Percentiles rank a stretch among this genome's conserved stretches.
These are phyloP conservation scores for Cyprinodon variegatus DNA, from an alignment of 2,113 vertebrate species.

Conservation along the genomic window DNA sequence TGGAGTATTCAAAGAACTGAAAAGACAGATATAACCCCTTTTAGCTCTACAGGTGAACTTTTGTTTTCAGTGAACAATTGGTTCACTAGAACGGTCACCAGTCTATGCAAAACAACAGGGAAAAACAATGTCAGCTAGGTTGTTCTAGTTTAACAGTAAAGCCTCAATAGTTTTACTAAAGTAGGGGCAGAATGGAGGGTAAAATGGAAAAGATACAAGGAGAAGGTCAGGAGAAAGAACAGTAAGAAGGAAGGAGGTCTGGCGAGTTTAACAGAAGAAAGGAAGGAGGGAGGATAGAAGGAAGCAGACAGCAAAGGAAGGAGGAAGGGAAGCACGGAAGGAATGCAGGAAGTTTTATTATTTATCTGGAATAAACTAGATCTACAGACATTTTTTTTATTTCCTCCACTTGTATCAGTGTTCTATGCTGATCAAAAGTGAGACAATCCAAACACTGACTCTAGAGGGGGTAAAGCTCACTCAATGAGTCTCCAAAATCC, in stretches of 20 bases:
- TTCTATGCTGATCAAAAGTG: too few relatives aligned
- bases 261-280: too few relatives aligned
- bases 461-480: too few relatives aligned
- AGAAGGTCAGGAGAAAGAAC: too few relatives aligned
- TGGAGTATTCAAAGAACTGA: conserved; percentile 13
- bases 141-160: background rate
- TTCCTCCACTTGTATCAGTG: background rate
- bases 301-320: too few relatives aligned
- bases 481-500: background rate
- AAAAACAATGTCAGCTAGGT: conserved; percentile 1
- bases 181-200: background rate
- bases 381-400: too few relatives aligned
- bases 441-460: background rate
- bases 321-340: too few relatives aligned
- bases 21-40: conserved; percentile 22
- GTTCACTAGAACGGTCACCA: conserved; percentile 40
- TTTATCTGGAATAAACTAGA: background rate
- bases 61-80: conserved; percentile 56
- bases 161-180: background rate
- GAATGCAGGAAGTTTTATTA: background rate
- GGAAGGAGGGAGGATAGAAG: too few relatives aligned
- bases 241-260: too few relatives aligned
- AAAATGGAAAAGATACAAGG: background rate
- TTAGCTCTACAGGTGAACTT: conserved; percentile 34
- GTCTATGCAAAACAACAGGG: conserved; percentile 20